Evolutionary conservation across 1,140 invertebrate species (phyloP), one percentile per base, ranked within the genome.

Genomic region (Drosophila kikkawai): DNA sequence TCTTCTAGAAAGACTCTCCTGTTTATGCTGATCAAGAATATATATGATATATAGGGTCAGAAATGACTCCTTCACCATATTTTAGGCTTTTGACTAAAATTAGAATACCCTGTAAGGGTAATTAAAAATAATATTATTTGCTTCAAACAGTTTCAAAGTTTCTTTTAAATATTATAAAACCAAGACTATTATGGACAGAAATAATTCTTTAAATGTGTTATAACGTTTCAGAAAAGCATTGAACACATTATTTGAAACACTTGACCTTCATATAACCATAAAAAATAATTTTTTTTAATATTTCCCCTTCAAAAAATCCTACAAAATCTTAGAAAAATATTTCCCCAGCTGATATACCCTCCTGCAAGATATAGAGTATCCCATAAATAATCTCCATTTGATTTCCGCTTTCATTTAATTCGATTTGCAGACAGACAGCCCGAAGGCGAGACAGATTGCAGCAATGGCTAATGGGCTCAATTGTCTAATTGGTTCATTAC

Each of bases 401-500:
- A 60, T 68, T 50, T 68, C 63, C 64, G 75, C 65, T 55, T 77
- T 26, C 45, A 59, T 69, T 48, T 55, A 55, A 77, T 60, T 77
- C 48, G 48, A 77, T 68, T 73, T 50, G 53, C 69, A 73, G 74
- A 58, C 67, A 70, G 51, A 29, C 51, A 26, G 36, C 44, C 26
- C 15, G 36, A 58, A 32, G 41, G 63, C 39, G 26, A 26, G 66
- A 48, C 66, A 70, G 69, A 73, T 73, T 58, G 67, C 42, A 36
- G 65, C 36, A 17, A 5, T 75, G 45, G 63, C 74, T 77, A 77
- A 79, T 79, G 76, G 69, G 75, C 47, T 56, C 79, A 83, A 80
- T 88, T 88, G 65, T 70, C 81, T 88, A 88, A 88, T 90, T 88
- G 84, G 84, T 88, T 88, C 84, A 88, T 88, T 88, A 88, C 85